Evolutionary conservation across 1,140 invertebrate genomes (phyloP), one percentile per base, ranked within the genome.

Genomic region (Drosophila yakuba): DNA sequence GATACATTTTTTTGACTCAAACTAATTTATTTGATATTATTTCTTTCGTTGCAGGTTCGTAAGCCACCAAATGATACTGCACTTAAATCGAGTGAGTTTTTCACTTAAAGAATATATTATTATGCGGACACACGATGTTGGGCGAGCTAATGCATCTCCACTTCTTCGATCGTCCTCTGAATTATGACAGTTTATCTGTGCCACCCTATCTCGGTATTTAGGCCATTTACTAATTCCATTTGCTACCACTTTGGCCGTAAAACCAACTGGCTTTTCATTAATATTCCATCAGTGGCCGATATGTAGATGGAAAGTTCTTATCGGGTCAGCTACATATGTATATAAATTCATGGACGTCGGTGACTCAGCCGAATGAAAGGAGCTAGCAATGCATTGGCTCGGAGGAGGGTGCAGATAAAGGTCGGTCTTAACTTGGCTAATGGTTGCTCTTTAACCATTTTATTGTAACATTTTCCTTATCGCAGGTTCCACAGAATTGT

Each of bases 381-480:
- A 67, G 58, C 51, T 47, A 28, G 73, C 36, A 75, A 66, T 75
- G 73, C 73, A 75, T 44, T 62, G n/a, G 20, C 23, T 14, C 3
- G 38, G 11, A 8, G 11, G 20, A 28, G 38, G 14, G 36, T 28
- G 57, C 14, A 50, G 66, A 72, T 55, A 74, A 63, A 59, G 63
- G 58, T 68, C n/a, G 68, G 47, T 60, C 58, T 57, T 82, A 86
- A 88, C 82, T 88, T 86, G 82, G 82, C 82, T 86, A 88, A 86
- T 86, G 83, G 83, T 72, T 83, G 81, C 75, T 86, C 83, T 89
- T 86, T 86, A 86, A 86, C 83, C 79, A 79, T 77, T 86, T 86
- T 86, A 86, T 88, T 86, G 84, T 72, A 67, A 75, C 82, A 75
- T 78, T 88, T 78, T 81, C 50, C 83, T 85, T 85, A 85, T 85